phyloP scores from a whole-genome alignment of 2,113 vertebrate genomes.

The Misgurnus anguillicaudatus region DNA sequence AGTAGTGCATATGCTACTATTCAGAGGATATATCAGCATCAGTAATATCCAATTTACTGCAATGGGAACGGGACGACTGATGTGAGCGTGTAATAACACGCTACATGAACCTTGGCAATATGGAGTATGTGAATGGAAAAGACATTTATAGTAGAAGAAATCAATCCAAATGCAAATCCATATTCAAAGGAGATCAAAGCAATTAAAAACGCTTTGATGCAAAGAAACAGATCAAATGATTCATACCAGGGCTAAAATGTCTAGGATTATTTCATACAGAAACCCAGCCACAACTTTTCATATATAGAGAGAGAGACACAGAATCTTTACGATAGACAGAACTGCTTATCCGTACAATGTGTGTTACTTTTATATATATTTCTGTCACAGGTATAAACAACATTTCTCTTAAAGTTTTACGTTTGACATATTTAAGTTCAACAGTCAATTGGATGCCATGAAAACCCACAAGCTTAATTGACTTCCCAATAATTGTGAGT shows the following conservation, averaged over 20 bases:
- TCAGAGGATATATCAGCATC: constrained; percentile 72
- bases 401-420: not conserved
- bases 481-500: constrained; percentile 8
- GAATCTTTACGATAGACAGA: not conserved
- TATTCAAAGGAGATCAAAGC: constrained; percentile 78
- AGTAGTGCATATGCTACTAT: constrained; percentile 73
- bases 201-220: constrained; percentile 79
- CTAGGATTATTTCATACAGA: constrained; percentile 49
- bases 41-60: constrained; percentile 80
- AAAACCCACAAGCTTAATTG: constrained; percentile 22
- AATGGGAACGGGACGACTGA: constrained; percentile 73
- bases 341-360: not conserved
- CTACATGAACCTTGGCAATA: constrained; percentile 75
- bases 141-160: constrained; percentile 70
- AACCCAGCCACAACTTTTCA: constrained; percentile 44
- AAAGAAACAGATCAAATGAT: constrained; percentile 68
- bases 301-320: constrained; percentile 17
- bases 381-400: not conserved
- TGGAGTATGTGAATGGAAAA: constrained; percentile 76
- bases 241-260: constrained; percentile 56
- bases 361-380: not conserved
- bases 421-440: not conserved
- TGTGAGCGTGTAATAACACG: constrained; percentile 77
- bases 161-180: constrained; percentile 73
- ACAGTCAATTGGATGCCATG: not conserved